These are phyloP conservation scores for Chloroceryle inda DNA, from an alignment of 2,797 vertebrate genomes.

Conservation along the genomic window DNA sequence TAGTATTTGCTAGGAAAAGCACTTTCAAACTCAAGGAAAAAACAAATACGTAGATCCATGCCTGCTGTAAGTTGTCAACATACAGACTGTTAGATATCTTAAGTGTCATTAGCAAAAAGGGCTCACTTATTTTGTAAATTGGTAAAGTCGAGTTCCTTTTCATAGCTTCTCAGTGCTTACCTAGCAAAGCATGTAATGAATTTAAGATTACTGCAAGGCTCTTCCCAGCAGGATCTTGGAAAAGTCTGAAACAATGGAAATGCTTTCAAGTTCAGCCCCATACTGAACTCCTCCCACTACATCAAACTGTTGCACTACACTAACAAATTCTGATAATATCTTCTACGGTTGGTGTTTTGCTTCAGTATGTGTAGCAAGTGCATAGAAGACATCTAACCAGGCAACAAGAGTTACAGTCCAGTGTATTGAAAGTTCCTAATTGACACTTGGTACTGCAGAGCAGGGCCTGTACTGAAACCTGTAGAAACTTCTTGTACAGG, in stretches of 20 bases:
- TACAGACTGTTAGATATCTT: neutral
- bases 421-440: neutral
- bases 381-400: neutral
- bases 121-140: neutral
- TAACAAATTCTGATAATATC: neutral
- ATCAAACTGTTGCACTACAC: neutral
- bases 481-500: neutral
- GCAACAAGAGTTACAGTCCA: neutral
- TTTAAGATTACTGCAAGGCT: neutral
- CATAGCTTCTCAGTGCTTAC: neutral
- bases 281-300: neutral
- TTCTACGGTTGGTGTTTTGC: no score
- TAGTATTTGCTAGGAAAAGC: neutral
- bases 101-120: neutral
- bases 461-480: neutral
- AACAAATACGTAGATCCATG: neutral
- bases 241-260: neutral
- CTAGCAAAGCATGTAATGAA: neutral
- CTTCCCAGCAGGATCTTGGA: neutral
- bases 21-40: accelerated
- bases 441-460: neutral
- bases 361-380: neutral
- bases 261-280: neutral
- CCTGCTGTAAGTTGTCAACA: neutral
- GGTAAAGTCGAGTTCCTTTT: neutral